Conservation (phyloP, 2,888 invertebrate species). For the Epinotia ramella region DNA sequence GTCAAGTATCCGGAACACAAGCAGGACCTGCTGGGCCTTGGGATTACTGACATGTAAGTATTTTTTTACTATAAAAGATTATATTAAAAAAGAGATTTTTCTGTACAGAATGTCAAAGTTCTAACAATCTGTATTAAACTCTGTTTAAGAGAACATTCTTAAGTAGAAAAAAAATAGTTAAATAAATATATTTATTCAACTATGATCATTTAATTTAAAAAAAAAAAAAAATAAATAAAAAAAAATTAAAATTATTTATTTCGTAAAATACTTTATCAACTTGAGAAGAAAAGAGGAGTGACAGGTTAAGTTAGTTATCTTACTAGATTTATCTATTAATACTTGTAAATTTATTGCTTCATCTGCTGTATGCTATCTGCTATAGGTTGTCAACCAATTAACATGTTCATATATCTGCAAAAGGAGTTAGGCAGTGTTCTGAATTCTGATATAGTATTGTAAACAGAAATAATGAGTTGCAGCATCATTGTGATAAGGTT, state of each 20-base stretch:
- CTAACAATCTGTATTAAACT: too few relatives aligned
- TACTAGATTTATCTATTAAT: background rate
- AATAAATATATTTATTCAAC: too few relatives aligned
- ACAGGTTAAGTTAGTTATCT: background rate
- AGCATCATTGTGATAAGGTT: background rate
- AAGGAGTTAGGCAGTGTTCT: background rate
- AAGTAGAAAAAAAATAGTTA: too few relatives aligned
- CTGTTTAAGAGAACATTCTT: too few relatives aligned
- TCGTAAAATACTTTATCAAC: too few relatives aligned
- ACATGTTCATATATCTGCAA: background rate
- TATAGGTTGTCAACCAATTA: constrained; percentile 1
- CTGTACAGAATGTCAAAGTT: too few relatives aligned
- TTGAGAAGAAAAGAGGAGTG: background rate
- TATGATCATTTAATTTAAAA: too few relatives aligned
- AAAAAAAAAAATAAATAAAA: too few relatives aligned
- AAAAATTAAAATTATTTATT: too few relatives aligned
- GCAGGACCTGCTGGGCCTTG: constrained; percentile 92
- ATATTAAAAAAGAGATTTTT: too few relatives aligned
- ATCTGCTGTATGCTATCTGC: background rate
- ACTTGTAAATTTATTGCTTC: constrained; percentile 10
- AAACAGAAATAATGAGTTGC: background rate
- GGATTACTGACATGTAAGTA: constrained; percentile 93
- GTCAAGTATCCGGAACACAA: constrained; percentile 91
- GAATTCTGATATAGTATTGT: background rate
- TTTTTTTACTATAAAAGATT: background rate